These are phyloP conservation scores for Amphibalanus amphitrite DNA, from an alignment of 1,140 invertebrate species.

Conservation along the genomic window DNA sequence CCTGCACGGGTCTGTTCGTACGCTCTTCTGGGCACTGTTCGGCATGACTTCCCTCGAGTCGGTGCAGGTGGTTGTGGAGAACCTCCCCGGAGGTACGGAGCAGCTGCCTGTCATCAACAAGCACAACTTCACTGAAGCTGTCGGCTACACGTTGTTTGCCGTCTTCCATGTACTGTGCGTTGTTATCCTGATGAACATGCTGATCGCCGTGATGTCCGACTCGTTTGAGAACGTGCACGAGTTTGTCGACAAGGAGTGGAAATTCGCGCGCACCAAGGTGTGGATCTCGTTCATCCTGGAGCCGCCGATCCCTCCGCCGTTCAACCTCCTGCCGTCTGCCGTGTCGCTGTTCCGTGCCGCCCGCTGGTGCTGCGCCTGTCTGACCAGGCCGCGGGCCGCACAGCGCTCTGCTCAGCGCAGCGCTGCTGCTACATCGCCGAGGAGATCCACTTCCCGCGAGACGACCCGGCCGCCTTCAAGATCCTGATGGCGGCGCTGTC, in stretches of 20 bases:
- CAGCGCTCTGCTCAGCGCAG: background rate
- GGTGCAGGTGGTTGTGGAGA: constrained; percentile 41
- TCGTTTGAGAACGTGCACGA: constrained; percentile 46
- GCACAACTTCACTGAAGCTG: constrained; percentile 38
- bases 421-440: background rate
- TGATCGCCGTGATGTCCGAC: constrained; percentile 57
- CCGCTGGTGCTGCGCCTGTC: constrained; percentile 13
- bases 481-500: constrained; percentile 33
- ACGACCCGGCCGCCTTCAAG: constrained; percentile 25
- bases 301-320: constrained; percentile 35
- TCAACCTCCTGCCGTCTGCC: constrained; percentile 35
- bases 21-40: constrained; percentile 56
- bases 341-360: constrained; percentile 19
- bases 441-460: background rate
- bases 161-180: constrained; percentile 47
- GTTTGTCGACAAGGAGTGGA: constrained; percentile 40
- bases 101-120: constrained; percentile 31
- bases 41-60: constrained; percentile 46
- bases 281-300: constrained; percentile 37
- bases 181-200: constrained; percentile 54
- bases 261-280: constrained; percentile 37
- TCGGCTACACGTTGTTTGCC: constrained; percentile 44
- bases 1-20: constrained; percentile 26
- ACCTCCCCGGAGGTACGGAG: constrained; percentile 29
- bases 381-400: background rate